These are phyloP conservation scores for Elephantulus edwardii DNA, from an alignment of 2,113 vertebrate genomes.

Conservation along the genomic window DNA sequence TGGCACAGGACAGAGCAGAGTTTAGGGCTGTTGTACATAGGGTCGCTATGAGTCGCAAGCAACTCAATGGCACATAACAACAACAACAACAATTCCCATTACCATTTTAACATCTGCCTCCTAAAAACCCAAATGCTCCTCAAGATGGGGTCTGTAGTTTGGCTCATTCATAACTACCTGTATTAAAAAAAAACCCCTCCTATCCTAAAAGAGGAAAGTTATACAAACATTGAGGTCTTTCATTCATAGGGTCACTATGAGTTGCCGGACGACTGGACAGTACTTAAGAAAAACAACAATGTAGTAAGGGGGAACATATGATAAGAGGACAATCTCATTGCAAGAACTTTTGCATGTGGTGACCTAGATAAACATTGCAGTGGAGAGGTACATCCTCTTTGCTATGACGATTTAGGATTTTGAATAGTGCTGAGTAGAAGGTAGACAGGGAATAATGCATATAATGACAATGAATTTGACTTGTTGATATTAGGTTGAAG, in stretches of 20 bases:
- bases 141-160: no score
- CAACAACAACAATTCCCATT: no score
- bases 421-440: background rate
- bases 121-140: background rate
- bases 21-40: no score
- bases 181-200: no score
- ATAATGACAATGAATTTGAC: background rate
- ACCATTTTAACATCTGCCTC: background rate
- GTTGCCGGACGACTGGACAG: no score
- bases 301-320: background rate
- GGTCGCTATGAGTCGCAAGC: no score
- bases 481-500: background rate
- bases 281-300: no score
- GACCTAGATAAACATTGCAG: background rate
- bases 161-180: background rate
- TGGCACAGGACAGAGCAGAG: no score
- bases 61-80: no score
- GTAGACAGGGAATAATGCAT: background rate
- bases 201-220: no score
- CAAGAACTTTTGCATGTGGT: background rate
- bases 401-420: background rate
- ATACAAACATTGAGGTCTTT: no score
- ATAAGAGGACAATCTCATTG: background rate
- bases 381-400: background rate
- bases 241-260: no score